These are phyloP conservation scores for Cyanoramphus novaezelandiae DNA, from an alignment of 2,113 vertebrate genomes.

Conservation along the genomic window DNA sequence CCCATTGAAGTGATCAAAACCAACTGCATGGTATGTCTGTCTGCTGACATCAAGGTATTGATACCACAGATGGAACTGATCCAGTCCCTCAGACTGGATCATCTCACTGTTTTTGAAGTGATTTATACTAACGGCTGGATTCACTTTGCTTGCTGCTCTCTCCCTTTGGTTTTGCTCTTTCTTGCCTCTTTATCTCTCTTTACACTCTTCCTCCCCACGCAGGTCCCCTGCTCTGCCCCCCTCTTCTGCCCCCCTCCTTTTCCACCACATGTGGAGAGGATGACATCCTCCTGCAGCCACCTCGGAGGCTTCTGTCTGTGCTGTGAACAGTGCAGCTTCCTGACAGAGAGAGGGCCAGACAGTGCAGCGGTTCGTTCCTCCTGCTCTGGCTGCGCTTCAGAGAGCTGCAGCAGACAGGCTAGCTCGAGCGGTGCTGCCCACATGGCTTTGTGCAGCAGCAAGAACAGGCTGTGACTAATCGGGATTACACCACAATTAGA, in stretches of 20 bases:
- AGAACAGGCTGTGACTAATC: slow-evolving; percentile 51
- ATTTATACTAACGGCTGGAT: neutral
- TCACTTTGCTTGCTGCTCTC: neutral
- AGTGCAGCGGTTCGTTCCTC: neutral
- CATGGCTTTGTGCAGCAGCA: neutral
- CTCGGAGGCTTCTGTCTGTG: neutral
- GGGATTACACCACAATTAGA: neutral
- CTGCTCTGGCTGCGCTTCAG: slow-evolving; percentile 53
- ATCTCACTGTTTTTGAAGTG: neutral
- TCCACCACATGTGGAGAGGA: neutral
- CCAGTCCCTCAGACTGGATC: neutral
- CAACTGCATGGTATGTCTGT: neutral
- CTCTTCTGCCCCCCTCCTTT: neutral
- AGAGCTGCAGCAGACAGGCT: slow-evolving; percentile 57
- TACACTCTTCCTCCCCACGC: neutral
- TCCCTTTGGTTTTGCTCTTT: neutral
- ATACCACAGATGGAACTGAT: neutral
- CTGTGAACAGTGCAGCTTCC: slow-evolving; percentile 18
- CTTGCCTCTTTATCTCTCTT: neutral
- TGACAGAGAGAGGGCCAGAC: slow-evolving; percentile 40
- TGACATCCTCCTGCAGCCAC: neutral
- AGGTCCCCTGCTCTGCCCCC: neutral
- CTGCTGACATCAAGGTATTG: neutral
- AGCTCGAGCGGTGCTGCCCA: neutral
- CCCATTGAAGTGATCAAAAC: neutral